These are phyloP conservation scores for Platalea minor DNA, from an alignment of 2,797 vertebrate genomes.

Conservation along the genomic window DNA sequence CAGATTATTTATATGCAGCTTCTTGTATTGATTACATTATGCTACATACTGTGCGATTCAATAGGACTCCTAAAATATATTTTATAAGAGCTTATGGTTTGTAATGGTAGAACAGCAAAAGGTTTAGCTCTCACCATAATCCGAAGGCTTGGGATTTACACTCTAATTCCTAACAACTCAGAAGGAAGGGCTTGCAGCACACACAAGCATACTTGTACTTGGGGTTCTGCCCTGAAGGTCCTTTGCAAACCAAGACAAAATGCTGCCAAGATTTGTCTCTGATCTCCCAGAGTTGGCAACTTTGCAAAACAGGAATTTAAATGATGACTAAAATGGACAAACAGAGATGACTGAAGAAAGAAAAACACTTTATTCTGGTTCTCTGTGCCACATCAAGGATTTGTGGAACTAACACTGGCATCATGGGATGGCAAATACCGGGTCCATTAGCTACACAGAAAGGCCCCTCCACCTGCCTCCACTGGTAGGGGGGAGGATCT, in stretches of 20 bases:
- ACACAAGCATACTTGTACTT: neutral
- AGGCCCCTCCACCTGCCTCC: neutral
- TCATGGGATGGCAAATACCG: neutral
- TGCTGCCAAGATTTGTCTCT: neutral
- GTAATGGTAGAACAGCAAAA: constrained; percentile 48
- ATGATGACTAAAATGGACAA: neutral
- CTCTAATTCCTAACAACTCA: neutral
- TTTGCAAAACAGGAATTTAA: neutral
- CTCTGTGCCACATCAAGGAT: neutral
- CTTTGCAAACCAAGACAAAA: neutral
- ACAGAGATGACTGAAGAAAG: neutral
- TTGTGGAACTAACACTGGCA: neutral
- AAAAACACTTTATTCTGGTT: neutral
- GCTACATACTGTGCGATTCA: constrained; percentile 61
- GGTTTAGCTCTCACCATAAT: constrained; percentile 22
- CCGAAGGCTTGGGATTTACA: neutral
- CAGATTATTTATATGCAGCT: constrained; percentile 74
- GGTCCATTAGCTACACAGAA: neutral
- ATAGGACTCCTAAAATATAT: constrained; percentile 69
- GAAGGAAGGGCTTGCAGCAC: neutral
- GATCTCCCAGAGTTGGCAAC: neutral
- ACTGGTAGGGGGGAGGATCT: neutral
- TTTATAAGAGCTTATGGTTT: constrained; percentile 55
- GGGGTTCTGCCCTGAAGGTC: neutral
- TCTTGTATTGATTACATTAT: constrained; percentile 73